Percentiles rank a stretch among this genome's conserved stretches.
Conservation (phyloP, 2,888 invertebrate species). For the Cantharis rufa region DNA sequence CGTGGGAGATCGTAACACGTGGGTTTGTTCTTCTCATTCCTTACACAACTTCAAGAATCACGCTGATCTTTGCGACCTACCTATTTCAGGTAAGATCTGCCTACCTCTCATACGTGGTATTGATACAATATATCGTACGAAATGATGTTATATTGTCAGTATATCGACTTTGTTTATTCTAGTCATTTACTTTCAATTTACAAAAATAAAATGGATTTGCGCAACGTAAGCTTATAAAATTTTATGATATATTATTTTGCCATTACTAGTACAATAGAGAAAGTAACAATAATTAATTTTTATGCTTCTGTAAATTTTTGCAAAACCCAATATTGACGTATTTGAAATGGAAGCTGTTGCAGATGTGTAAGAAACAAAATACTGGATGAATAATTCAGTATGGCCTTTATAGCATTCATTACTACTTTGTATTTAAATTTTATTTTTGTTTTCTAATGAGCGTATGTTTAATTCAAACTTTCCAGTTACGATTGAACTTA, state of each 20-base stretch:
- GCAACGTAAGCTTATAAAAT: background rate
- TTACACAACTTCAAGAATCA: constrained; percentile 36
- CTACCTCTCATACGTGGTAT: constrained; percentile 19
- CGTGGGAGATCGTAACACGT: constrained; percentile 47
- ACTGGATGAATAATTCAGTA: background rate
- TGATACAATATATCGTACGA: background rate
- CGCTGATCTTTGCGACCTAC: constrained; percentile 39
- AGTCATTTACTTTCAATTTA: background rate
- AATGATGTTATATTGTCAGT: background rate
- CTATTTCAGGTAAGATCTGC: constrained; percentile 47
- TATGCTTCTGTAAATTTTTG: background rate
- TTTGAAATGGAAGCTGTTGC: background rate
- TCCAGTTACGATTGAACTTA: background rate
- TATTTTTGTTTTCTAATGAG: background rate
- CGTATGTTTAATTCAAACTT: background rate
- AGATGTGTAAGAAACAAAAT: background rate
- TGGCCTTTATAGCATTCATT: background rate
- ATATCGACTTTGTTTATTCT: background rate
- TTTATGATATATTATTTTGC: background rate
- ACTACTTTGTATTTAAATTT: background rate
- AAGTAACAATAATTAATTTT: background rate
- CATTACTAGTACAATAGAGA: background rate
- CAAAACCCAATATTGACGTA: background rate
- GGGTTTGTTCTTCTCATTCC: constrained; percentile 39
- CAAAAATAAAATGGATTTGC: background rate